Evolutionary conservation across 2,113 vertebrate genomes (phyloP).

Genomic region (Zosterops pallidus): DNA sequence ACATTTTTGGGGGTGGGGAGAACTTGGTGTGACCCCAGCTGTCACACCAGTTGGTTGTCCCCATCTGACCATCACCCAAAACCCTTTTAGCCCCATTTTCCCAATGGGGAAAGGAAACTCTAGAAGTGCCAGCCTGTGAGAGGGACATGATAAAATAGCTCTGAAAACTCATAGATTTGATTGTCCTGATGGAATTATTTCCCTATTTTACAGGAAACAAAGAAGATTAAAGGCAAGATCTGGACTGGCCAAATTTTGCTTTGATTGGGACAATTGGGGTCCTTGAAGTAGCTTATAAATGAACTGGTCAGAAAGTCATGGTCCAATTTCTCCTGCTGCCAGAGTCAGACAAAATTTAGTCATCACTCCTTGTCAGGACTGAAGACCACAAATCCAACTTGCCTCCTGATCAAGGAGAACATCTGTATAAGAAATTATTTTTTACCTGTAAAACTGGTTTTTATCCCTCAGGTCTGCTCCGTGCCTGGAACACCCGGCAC

Average conservation of each 20-base stretch:
- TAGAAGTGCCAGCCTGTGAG: not conserved
- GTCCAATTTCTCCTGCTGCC: not conserved
- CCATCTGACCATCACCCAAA: not conserved
- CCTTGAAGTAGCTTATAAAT: not conserved
- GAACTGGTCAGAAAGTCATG: not conserved
- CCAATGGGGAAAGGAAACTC: not conserved
- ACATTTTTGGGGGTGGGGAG: not conserved
- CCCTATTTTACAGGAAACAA: not conserved
- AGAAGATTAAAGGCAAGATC: not conserved
- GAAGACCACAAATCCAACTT: not conserved
- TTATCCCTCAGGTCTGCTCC: not conserved
- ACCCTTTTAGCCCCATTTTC: not conserved
- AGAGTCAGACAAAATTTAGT: not conserved
- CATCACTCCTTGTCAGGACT: not conserved
- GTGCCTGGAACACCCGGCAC: not conserved
- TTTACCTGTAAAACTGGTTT: not conserved
- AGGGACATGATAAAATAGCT: not conserved
- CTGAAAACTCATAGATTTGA: not conserved
- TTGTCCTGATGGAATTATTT: not conserved
- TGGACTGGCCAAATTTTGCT: not conserved
- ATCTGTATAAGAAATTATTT: not conserved
- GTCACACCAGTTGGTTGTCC: not conserved
- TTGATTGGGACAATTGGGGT: accelerated
- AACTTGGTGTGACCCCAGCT: not conserved
- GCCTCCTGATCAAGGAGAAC: not conserved